Base-by-base conservation (phyloP, 2,113 vertebrate species). In the Cercopithecus mona region DNA sequence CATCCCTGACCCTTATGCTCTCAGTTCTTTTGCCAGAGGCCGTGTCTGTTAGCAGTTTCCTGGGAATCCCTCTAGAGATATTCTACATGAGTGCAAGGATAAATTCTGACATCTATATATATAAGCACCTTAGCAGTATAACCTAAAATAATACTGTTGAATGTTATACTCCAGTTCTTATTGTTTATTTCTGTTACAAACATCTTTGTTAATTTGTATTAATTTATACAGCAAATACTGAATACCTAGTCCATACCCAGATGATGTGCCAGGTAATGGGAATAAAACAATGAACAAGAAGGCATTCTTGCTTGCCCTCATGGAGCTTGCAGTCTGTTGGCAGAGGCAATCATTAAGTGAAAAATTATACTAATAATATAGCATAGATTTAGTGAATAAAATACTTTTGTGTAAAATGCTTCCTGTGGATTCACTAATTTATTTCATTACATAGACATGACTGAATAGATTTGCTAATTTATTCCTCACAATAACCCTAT, bases 351-450 rank as follows among this genome's bases (percentile, higher is more conserved):
- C 32, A 22, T 79, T 80, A 66, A 96, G 64, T 40, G 79, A 66
- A 70, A 66, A 50, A 59, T 90, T 86, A 38, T 25, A 66, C 18
- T 86, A 61, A 79, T 61, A 70, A 80, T 61, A 64, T 32, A 81
- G 64, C 8, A 73, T 66, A 94, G 35, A 87, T 55, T 87, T 55
- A 75, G 48, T 32, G 50, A 40, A 25, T 94, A 57, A 82, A 25
- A 40, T 87, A 27, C 32, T 88, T 38, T 38, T 70, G 20, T 93
- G 3, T 43, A 78, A 96, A 79, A 79, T 22, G 59, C 8, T 82
- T 95, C 38, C 73, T 64, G 48, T 87, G 48, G 48, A 88, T 70
- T 94, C 88, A 92, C 38, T 70, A 16, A 76, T 93, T 83, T 40
- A 83, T 73, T 94, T 59, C 23, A 11, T 59, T 59, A 59, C 57